Evolutionary conservation across 2,797 vertebrate genomes (phyloP).

Genomic region (Danio albolineatus): DNA sequence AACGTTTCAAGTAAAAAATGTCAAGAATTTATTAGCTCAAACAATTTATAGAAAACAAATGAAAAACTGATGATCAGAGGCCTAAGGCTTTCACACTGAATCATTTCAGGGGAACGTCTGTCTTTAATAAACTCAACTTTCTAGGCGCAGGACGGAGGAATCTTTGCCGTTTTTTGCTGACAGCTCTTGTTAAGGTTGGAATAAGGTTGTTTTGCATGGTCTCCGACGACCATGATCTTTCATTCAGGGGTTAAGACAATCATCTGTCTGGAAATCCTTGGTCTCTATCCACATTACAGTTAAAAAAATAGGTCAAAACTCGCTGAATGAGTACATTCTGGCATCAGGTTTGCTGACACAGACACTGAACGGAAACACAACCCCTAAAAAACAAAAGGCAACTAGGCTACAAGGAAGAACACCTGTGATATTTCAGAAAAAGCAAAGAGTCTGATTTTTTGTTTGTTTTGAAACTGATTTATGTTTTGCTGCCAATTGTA

Average conservation of each 20-base stretch:
- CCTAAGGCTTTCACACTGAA: background rate
- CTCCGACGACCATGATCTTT: background rate
- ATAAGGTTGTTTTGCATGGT: slow-evolving; percentile 1
- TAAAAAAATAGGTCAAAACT: background rate
- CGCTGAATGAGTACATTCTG: background rate
- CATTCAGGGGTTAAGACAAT: background rate
- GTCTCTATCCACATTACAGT: background rate
- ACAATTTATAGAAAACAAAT: background rate
- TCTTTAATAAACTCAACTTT: slow-evolving; percentile 12
- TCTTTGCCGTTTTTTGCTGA: background rate
- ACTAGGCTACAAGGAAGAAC: background rate
- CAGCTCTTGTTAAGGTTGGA: background rate
- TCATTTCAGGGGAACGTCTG: slow-evolving; percentile 14
- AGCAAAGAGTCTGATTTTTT: background rate
- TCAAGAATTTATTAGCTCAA: background rate
- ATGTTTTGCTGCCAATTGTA: background rate
- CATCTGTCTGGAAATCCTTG: background rate
- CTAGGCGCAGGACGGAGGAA: background rate
- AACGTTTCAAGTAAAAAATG: too few relatives aligned
- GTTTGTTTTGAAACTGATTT: background rate
- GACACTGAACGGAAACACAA: background rate
- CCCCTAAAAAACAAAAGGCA: too few relatives aligned
- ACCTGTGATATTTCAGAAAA: background rate
- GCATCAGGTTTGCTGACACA: background rate
- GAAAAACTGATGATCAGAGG: background rate